Conservation (phyloP, 2,888 invertebrate species). For the Hyalella azteca region DNA sequence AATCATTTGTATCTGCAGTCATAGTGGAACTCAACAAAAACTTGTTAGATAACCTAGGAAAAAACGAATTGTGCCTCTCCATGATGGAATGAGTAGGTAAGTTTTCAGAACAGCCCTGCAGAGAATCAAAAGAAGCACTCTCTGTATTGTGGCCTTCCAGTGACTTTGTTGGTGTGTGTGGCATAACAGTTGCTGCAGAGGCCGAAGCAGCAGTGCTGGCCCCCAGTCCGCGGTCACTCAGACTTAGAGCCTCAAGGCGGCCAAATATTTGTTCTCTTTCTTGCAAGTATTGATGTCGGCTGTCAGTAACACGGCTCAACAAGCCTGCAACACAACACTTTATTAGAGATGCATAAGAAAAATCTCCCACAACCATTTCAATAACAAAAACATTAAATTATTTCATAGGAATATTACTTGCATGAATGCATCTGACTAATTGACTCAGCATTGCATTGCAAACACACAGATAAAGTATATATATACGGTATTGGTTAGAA, state of each 20-base stretch:
- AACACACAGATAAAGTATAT: too few relatives aligned
- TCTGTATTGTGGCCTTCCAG: too few relatives aligned
- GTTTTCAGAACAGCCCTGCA: not conserved
- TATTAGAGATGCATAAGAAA: too few relatives aligned
- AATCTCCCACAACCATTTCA: too few relatives aligned
- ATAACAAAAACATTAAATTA: too few relatives aligned
- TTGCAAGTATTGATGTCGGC: slow-evolving; percentile 11
- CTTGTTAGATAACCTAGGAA: not conserved
- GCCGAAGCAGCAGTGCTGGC: too few relatives aligned
- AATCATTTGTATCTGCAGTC: not conserved
- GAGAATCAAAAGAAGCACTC: not conserved
- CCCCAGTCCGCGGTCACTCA: not conserved
- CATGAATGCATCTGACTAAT: too few relatives aligned
- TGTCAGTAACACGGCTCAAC: slow-evolving; percentile 10
- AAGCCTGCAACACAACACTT: not conserved
- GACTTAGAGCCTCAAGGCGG: not conserved
- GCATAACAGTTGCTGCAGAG: too few relatives aligned
- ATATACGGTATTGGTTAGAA: too few relatives aligned
- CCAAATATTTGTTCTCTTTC: not conserved
- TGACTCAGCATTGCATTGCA: too few relatives aligned
- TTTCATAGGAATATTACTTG: too few relatives aligned
- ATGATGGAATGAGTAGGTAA: not conserved
- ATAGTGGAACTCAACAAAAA: not conserved
- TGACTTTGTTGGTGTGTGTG: too few relatives aligned
- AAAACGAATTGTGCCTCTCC: not conserved